Evolutionary conservation across 2,797 vertebrate genomes (phyloP), one percentile per base, ranked within the genome.

Genomic region (Cossypha heuglini): DNA sequence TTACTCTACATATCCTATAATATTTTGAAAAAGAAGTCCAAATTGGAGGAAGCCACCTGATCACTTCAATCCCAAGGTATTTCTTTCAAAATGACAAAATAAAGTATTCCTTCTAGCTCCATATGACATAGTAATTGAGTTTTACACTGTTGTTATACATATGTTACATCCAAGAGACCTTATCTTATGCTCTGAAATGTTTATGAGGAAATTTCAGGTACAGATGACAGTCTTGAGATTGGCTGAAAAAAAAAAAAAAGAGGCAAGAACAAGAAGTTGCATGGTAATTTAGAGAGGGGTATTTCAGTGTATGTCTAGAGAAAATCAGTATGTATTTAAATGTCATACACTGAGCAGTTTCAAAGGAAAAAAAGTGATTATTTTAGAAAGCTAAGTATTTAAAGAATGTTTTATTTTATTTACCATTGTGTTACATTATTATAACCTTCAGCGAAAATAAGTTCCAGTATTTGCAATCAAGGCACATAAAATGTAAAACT

Each of bases 381-480:
- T 83, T 91, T 91, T 67, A 10, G 5, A 26, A 77, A 88, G 8
- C 2, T 72, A 79, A 85, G 59, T 66, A 22, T 76, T 78, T 62
- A 48, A 85, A 72, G 3, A 62, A 29, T 67, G 14, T 35, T 75
- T 71, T 66, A 7, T 62, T 80, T 75, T 67, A 61, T 49, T 91
- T 77, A 16, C 2, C 45, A 31, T 58, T 29, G 40, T 13, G 3
- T 61, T 79, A 16, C 35, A 13, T 18, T 91, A 9, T 62, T 69
- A 13, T 37, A 66, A 26, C 5, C 25, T 33, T 29, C 16, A 37
- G 57, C n/a, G n/a, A 81, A 75, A 71, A 71, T 38, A 22, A 61
- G 5, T 80, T 77, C 6, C 13, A 35, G 5, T 90, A 29, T 71
- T 74, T 92, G n/a, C 21, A 94, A 86, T 10, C 6, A 73, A 79